These are phyloP conservation scores for Limnephilus auricula DNA, from an alignment of 2,888 invertebrate genomes.

Conservation along the genomic window DNA sequence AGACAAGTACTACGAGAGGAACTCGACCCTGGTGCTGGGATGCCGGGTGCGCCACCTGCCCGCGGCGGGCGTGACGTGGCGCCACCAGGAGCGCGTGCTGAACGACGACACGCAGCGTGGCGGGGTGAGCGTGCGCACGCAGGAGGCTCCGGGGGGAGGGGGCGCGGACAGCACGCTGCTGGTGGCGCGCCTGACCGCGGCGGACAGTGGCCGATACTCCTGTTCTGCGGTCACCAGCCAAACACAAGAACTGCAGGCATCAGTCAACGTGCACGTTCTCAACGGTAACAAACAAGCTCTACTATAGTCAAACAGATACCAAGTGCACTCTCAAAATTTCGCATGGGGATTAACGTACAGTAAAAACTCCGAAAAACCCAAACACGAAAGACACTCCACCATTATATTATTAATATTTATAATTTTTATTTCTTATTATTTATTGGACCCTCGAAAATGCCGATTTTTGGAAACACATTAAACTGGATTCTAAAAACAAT, in stretches of 20 bases:
- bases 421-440: no score
- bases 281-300: conserved; percentile 51
- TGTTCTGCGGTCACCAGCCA: conserved; percentile 54
- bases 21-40: conserved; percentile 76
- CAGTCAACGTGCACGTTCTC: conserved; percentile 64
- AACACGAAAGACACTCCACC: no score
- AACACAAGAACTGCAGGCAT: conserved; percentile 48
- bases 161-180: conserved; percentile 64
- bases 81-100: conserved; percentile 74
- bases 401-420: no score
- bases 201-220: conserved; percentile 64
- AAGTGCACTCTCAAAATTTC: no score
- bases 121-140: conserved; percentile 70
- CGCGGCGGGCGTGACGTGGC: conserved; percentile 74
- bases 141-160: conserved; percentile 53
- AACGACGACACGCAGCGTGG: conserved; percentile 77
- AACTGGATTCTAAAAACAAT: no score
- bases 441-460: no score
- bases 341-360: no score
- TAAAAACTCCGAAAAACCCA: no score
- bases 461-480: no score
- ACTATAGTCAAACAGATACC: no score
- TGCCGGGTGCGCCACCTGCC: conserved; percentile 77
- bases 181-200: conserved; percentile 62
- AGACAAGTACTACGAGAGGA: conserved; percentile 77